Evolutionary conservation across 2,888 invertebrate species (phyloP), one percentile per base, ranked within the genome.

Genomic region (Athripsodes cinereus): DNA sequence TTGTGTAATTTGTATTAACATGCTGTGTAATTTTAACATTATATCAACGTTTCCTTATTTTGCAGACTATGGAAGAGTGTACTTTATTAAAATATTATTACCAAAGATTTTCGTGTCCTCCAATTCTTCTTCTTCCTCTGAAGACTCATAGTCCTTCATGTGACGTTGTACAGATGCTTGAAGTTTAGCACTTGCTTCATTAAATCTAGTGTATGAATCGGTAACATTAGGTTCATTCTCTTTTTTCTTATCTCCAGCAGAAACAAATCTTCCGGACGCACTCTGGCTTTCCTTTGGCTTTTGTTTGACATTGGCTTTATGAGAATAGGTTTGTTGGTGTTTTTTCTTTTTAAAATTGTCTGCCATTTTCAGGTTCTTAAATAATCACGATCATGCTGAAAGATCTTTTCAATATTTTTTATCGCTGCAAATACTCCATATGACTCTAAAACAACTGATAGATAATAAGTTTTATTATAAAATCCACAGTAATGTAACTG

Each of bases 121-220:
- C 31, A 75, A 64, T 58, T 76, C 74, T 64, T 75, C 75, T 65
- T 74, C 74, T 22, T 73, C 74, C 6, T 73, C 73, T 8, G 75
- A 76, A 5, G 75, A 76, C 60, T 75, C 75, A 64, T 72, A 74
- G 55, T 73, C 71, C 60, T 70, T 69, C 8, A 70, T 67, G 66
- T 74, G 71, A 63, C 75, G 76, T 61, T 74, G 68, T 49, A 73
- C 73, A 57, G 75, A 71, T 54, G 70, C 72, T 64, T 75, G 73
- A 31, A 74, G 64, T 64, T 74, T 72, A 54, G 67, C 66, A 59
- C 73, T 74, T 1, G 72, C 74, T 66, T 73, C 72, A 64, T 71
- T 69, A 64, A 76, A 76, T 67, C 52, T 61, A 6, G 58, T 31
- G 20, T 56, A 40, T 13, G 40, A 40, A 40, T 16, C 13, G 13